These are phyloP conservation scores for Ara ararauna DNA, from an alignment of 2,797 vertebrate genomes.

Conservation along the genomic window DNA sequence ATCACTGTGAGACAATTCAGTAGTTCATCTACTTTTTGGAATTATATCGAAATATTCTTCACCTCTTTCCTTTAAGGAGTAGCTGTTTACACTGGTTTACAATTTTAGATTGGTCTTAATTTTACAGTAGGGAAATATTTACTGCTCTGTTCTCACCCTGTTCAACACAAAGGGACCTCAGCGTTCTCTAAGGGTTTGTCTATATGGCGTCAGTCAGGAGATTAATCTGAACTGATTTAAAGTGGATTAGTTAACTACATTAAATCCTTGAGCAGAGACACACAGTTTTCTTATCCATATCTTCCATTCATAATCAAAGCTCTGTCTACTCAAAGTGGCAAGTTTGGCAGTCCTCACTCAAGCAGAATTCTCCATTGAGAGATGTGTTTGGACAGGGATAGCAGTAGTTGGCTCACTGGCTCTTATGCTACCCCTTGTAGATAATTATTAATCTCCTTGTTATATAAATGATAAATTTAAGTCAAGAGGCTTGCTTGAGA, in stretches of 20 bases:
- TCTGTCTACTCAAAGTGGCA: neutral
- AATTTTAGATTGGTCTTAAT: slow-evolving; percentile 16
- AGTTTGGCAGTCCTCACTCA: slow-evolving; percentile 34
- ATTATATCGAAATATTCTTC: neutral
- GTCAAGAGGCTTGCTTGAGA: neutral
- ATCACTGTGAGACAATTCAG: neutral
- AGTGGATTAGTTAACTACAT: slow-evolving; percentile 54
- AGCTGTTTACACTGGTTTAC: neutral
- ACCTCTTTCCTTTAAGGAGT: neutral
- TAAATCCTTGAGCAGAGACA: slow-evolving; percentile 29
- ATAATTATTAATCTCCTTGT: slow-evolving; percentile 12
- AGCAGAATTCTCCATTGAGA: slow-evolving; percentile 27
- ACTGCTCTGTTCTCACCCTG: neutral
- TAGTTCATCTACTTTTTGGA: neutral
- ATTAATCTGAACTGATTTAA: slow-evolving; percentile 67
- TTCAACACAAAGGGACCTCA: neutral
- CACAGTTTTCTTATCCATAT: slow-evolving; percentile 29
- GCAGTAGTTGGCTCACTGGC: neutral
- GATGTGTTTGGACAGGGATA: slow-evolving; percentile 28
- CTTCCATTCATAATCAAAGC: slow-evolving; percentile 51
- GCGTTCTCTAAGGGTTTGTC: neutral
- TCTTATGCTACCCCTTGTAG: neutral
- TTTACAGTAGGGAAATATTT: slow-evolving; percentile 42
- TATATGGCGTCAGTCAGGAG: slow-evolving; percentile 21
- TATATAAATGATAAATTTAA: slow-evolving; percentile 9